These are phyloP conservation scores for Carpatolechia fugitivella DNA, from an alignment of 2,888 invertebrate genomes.

Conservation along the genomic window DNA sequence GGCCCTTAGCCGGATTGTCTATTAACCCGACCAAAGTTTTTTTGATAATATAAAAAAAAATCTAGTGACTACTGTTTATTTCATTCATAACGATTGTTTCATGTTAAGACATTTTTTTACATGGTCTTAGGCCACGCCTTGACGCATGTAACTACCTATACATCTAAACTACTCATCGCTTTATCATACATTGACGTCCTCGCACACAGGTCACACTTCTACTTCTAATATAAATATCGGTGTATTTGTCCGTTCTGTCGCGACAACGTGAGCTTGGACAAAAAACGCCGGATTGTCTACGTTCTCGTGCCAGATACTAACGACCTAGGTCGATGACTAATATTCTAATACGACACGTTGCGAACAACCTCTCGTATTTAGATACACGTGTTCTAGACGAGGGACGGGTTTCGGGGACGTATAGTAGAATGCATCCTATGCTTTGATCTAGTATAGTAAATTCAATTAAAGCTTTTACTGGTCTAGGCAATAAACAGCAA, in stretches of 20 bases:
- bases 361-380: neutral
- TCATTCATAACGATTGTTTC: neutral
- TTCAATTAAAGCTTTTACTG: too few relatives aligned
- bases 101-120: neutral
- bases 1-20: too few relatives aligned
- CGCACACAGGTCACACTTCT: too few relatives aligned
- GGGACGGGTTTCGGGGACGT: too few relatives aligned
- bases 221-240: too few relatives aligned
- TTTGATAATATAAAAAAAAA: neutral
- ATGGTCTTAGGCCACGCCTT: neutral
- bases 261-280: neutral
- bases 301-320: constrained; percentile 27
- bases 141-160: neutral
- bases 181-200: too few relatives aligned
- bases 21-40: too few relatives aligned
- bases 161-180: neutral
- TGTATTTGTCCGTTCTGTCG: too few relatives aligned
- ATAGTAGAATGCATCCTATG: too few relatives aligned
- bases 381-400: neutral
- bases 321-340: constrained; percentile 31
- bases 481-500: too few relatives aligned
- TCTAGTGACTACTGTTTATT: neutral
- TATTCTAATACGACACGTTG: constrained; percentile 14
- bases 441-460: too few relatives aligned
- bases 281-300: constrained; percentile 22